phyloP scores from a whole-genome alignment of 2,797 vertebrate genomes.

The Cheirogaleus major region DNA sequence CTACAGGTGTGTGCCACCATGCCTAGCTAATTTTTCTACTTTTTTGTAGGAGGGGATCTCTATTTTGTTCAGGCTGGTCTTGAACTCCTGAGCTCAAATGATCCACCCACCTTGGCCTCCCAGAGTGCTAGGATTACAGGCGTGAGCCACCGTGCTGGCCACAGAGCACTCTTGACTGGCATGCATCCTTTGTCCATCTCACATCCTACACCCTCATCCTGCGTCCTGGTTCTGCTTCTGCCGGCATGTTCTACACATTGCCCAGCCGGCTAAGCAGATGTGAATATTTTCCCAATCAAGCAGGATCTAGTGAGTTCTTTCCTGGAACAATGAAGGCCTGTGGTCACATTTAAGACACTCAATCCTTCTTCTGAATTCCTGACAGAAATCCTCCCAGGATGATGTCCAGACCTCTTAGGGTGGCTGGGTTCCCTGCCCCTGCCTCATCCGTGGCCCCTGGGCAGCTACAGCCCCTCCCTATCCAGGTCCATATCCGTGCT shows the following conservation, averaged over 20 bases:
- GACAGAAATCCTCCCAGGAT: slow-evolving; percentile 48
- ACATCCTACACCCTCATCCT: not conserved
- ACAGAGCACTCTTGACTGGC: not conserved
- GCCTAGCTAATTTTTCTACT: too few species aligned
- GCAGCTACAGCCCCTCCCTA: not conserved
- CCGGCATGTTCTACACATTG: not conserved
- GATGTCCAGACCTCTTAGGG: not conserved
- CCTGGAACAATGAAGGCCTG: slow-evolving; percentile 36
- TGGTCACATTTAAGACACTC: slow-evolving; percentile 52
- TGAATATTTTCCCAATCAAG: not conserved
- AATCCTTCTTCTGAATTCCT: slow-evolving; percentile 55
- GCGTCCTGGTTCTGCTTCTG: not conserved
- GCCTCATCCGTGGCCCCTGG: not conserved
- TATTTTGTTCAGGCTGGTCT: too few species aligned
- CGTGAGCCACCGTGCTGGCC: not conserved
- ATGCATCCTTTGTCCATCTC: not conserved
- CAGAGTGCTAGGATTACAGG: too few species aligned
- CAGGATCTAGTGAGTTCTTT: slow-evolving; percentile 4
- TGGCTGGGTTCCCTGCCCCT: not conserved
- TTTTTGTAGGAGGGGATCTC: too few species aligned
- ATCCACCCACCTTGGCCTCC: too few species aligned
- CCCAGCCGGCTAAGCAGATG: not conserved
- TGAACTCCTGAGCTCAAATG: too few species aligned
- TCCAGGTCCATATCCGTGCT: not conserved
- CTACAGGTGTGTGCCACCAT: too few species aligned